Evolutionary conservation across 2,797 vertebrate species (phyloP).

Genomic region (Periophthalmus magnuspinnatus): DNA sequence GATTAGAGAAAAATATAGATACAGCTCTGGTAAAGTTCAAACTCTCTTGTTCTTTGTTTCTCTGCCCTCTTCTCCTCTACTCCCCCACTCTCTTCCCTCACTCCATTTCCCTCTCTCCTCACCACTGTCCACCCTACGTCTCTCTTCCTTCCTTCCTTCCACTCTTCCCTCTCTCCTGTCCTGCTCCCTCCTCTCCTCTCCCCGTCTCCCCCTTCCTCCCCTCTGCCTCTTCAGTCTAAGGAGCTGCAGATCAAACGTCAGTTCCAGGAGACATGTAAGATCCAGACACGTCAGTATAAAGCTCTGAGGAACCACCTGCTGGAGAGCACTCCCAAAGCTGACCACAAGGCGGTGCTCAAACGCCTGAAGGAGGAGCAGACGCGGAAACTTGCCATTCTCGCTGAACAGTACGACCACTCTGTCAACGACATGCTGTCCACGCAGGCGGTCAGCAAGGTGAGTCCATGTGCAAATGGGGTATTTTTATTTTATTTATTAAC

Average conservation of each 20-base stretch:
- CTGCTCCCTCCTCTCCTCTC: not conserved
- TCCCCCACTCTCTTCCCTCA: too few relatives aligned
- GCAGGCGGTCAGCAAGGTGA: conserved; percentile 77
- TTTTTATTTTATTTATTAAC: too few relatives aligned
- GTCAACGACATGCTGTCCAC: conserved; percentile 95
- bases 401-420: conserved; percentile 92
- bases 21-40: too few relatives aligned
- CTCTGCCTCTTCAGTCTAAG: conserved; percentile 80
- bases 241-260: conserved; percentile 94
- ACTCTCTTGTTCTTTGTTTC: too few relatives aligned
- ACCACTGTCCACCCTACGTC: too few relatives aligned
- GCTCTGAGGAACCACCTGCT: conserved; percentile 89
- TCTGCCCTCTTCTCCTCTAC: too few relatives aligned
- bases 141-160: too few relatives aligned
- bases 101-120: too few relatives aligned
- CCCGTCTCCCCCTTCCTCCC: too few relatives aligned
- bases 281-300: conserved; percentile 93
- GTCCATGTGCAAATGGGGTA: conserved; percentile 18
- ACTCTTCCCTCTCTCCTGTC: not conserved
- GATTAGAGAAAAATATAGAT: too few relatives aligned
- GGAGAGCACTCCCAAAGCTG: conserved; percentile 88
- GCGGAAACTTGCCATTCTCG: conserved; percentile 89
- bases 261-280: conserved; percentile 96
- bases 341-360: conserved; percentile 90
- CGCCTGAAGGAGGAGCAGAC: conserved; percentile 91